Percentiles rank a stretch among this genome's conserved stretches.
These are phyloP conservation scores for Suncus etruscus DNA, from an alignment of 2,113 vertebrate genomes.

Conservation along the genomic window DNA sequence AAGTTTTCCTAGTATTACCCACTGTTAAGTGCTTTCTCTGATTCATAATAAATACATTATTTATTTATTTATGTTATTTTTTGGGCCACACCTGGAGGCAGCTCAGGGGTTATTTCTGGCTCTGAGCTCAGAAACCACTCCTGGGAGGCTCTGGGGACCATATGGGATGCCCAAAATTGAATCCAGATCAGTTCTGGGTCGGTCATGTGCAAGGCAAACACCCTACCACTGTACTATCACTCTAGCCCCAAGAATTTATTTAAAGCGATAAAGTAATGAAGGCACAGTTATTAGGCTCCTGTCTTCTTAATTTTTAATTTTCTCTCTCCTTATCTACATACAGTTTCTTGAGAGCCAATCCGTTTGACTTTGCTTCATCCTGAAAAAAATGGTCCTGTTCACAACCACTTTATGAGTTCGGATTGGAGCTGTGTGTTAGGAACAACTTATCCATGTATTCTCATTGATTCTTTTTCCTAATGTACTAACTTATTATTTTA, in stretches of 20 bases:
- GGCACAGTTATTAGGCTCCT: too few species aligned
- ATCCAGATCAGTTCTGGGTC: too few species aligned
- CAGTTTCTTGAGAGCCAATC: background rate
- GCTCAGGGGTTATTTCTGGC: too few species aligned
- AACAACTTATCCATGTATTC: background rate
- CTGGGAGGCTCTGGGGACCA: too few species aligned
- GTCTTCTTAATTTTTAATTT: background rate
- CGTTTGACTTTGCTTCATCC: background rate
- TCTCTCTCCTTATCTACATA: slow-evolving; percentile 9
- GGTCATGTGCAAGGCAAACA: too few species aligned
- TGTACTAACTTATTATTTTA: slow-evolving; percentile 3
- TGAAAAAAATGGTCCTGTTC: background rate
- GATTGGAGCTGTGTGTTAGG: background rate
- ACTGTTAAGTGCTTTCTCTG: background rate
- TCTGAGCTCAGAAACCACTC: too few species aligned
- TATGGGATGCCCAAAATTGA: too few species aligned
- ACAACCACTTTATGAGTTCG: slow-evolving; percentile 32
- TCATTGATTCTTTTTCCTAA: background rate
- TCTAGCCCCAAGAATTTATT: background rate
- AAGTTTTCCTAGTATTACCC: background rate
- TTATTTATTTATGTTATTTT: too few species aligned
- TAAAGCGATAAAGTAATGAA: background rate
- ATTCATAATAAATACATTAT: background rate
- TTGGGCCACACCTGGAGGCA: too few species aligned
- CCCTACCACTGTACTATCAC: too few species aligned